Base-by-base conservation (phyloP, 2,113 vertebrate species). In the Thunnus thynnus region DNA sequence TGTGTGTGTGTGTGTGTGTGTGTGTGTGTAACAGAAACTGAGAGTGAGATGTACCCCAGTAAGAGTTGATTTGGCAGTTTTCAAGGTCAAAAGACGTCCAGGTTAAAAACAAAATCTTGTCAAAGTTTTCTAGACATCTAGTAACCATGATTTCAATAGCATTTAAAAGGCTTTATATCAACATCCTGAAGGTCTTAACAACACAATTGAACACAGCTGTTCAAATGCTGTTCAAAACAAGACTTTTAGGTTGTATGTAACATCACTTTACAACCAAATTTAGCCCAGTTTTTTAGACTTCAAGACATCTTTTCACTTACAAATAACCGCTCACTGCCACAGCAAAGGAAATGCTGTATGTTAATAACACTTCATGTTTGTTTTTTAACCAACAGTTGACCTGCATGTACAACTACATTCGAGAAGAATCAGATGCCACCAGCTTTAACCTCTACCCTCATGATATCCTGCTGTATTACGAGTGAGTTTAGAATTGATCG, bases 361-460 rank as follows among this genome's bases (percentile, higher is more conserved):
- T 5, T 10, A 5, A 27, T 27, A 47, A 30, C 22, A n/a, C 2
- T 3, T 25, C 10, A 2, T 61, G 10, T 5, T 72, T 47, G 1
- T 76, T 17, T 83, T 14, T 22, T 22, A 22, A 11, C 25, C 70
- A 27, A 70, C 88, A 96, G 95, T 58, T 96, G 81, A 95, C 91
- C 72, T 96, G 94, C 83, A 96, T 96, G 95, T 92, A 93, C 85
- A 89, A 91, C 86, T 80, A 91, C 79, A 89, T 96, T 1, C 91
- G n/a, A 62, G 20, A 0, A 0, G 82, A 89, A 0, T 0, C 83
- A 0, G 60, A 88, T 0, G 51, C n/a, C 65, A 62, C 55, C 20
- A 52, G 1, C 67, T 96, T 93, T 60, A 3, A 30, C 16, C 72
- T 89, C 32, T 94, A 88, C 46, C 95, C 95, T 22, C 67, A 58